Evolutionary conservation across 1,140 invertebrate species (phyloP).

Genomic region (Ectropis grisescens): DNA sequence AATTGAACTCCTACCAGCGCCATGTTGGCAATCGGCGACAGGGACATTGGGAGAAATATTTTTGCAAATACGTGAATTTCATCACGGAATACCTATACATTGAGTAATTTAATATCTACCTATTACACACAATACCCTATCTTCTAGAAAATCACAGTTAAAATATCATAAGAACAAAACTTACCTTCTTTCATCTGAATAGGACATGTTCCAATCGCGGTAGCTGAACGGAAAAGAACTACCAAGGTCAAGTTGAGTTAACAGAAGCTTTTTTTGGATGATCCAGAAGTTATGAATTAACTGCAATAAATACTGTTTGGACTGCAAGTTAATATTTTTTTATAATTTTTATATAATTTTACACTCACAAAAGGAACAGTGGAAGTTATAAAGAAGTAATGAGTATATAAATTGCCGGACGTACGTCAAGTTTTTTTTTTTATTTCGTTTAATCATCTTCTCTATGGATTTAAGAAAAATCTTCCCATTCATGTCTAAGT

Average conservation of each 20-base stretch:
- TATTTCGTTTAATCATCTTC: no score
- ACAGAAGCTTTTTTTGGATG: constrained; percentile 46
- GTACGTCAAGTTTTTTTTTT: no score
- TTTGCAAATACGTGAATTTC: constrained; percentile 7
- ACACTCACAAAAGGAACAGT: no score
- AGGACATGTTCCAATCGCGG: constrained; percentile 82
- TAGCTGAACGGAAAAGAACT: constrained; percentile 80
- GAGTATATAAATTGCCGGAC: no score
- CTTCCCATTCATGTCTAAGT: no score
- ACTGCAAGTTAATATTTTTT: constrained; percentile 22
- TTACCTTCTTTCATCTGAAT: constrained; percentile 81
- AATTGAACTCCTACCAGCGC: constrained; percentile 71
- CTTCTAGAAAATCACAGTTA: constrained; percentile 18
- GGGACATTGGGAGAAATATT: constrained; percentile 18
- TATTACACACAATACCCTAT: not conserved
- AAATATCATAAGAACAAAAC: constrained; percentile 57
- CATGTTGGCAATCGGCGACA: constrained; percentile 78
- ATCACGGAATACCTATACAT: not conserved
- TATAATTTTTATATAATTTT: constrained; percentile 35
- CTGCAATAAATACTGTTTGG: no score
- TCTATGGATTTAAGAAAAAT: no score
- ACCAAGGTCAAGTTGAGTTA: constrained; percentile 68
- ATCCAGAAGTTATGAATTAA: no score
- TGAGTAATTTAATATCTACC: not conserved
- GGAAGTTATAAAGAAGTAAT: no score